Base-by-base conservation (phyloP, 2,888 invertebrate species). In the Microctonus hyperodae region DNA sequence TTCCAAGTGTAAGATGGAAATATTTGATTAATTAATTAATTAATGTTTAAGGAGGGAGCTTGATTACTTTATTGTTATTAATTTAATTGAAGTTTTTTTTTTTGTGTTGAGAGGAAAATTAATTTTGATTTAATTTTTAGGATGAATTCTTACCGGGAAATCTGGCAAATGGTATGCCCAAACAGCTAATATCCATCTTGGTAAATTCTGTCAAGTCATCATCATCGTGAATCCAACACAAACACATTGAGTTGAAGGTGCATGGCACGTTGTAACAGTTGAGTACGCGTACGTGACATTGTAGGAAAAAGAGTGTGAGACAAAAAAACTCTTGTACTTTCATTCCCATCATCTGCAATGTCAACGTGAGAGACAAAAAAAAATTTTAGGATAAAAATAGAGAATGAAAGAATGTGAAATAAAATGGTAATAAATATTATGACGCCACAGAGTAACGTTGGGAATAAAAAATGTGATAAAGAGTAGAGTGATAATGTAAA, bases 151-250 rank as follows among this genome's bases (percentile, higher is more conserved):
- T 85, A 91, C 91, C 90, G 85, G 91, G 91, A 79, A 91, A 89
- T 79, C 89, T 88, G 77, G 90, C 90, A 76, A 91, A 87, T n/a
- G 90, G 90, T 69, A 91, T 90, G 40, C 90, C 90, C 74, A 90
- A 87, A 81, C 91, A 91, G 77, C 89, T 90, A 85, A 91, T 89
- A 65, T 85, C 85, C 83, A 83, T 83, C 67, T 83, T 81, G 9
- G 82, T 83, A 11, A 16, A 16, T n/a, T 16, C 44, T 4, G 81
- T 83, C 23, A 78, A 83, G 58, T 84, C 82, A 20, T 78, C 76
- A 55, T 83, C 82, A 81, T 90, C 89, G 74, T 88, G 87, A 50
- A 88, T 84, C 78, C 89, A 89, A 83, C 91, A 91, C 74, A 89
- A 88, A 84, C 91, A 91, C 84, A 91, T 89, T 28, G 90, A 88